Percentiles rank a stretch among this genome's conserved stretches.
These are phyloP conservation scores for Rhogogaster chlorosoma DNA, from an alignment of 2,888 invertebrate genomes.

Conservation along the genomic window DNA sequence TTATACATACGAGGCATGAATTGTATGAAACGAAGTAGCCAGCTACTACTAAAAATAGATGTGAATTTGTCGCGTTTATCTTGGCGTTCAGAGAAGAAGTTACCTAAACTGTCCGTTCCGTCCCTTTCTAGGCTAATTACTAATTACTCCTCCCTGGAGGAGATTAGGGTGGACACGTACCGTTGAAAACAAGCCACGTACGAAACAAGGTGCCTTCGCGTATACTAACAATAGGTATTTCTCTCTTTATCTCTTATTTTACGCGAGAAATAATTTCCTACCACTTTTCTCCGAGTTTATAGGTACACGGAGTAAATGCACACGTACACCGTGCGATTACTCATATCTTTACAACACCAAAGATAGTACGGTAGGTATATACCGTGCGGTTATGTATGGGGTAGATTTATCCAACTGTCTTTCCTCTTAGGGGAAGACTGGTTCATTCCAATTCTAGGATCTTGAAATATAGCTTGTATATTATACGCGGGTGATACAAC, in stretches of 20 bases:
- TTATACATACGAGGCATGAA: background rate
- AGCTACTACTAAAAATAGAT: background rate
- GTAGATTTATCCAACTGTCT: slow-evolving; percentile 22
- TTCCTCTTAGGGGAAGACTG: background rate
- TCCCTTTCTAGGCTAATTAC: slow-evolving; percentile 44
- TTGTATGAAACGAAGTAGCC: background rate
- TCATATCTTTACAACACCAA: slow-evolving; percentile 16
- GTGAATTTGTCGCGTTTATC: slow-evolving; percentile 31
- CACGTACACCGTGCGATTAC: slow-evolving; percentile 19
- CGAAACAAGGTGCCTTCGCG: slow-evolving; percentile 29
- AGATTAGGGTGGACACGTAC: slow-evolving; percentile 47
- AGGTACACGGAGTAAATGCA: background rate
- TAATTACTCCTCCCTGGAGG: slow-evolving; percentile 36
- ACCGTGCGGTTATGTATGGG: background rate
- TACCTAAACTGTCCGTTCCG: slow-evolving; percentile 39
- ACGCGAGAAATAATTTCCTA: background rate
- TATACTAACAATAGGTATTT: slow-evolving; percentile 30
- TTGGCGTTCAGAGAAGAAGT: slow-evolving; percentile 19
- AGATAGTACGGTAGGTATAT: background rate
- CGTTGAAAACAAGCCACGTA: slow-evolving; percentile 36
- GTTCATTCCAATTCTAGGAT: background rate
- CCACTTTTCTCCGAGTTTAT: background rate
- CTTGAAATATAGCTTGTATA: background rate
- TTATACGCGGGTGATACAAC: background rate
- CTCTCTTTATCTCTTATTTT: background rate